phyloP scores from a whole-genome alignment of 2,113 vertebrate genomes.

The Eonycteris spelaea region DNA sequence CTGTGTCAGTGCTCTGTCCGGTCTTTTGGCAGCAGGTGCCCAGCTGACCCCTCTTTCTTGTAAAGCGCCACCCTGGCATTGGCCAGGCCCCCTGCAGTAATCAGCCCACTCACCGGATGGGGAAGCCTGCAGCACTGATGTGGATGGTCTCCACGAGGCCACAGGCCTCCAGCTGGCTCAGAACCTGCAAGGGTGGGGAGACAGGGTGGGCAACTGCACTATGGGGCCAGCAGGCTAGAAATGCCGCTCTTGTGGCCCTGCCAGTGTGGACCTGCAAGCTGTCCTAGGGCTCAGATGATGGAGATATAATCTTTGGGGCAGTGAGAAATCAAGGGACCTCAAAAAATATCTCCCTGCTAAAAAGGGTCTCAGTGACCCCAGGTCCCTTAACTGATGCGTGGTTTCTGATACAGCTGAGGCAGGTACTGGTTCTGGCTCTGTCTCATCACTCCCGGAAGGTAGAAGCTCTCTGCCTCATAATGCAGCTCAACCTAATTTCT shows the following conservation, averaged over 20 bases:
- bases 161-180: constrained; percentile 94
- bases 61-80: not conserved
- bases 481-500: not conserved
- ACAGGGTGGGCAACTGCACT: not conserved
- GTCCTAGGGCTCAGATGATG: not conserved
- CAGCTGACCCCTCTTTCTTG: not conserved
- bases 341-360: not conserved
- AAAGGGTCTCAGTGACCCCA: not conserved
- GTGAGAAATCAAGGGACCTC: not conserved
- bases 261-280: not conserved
- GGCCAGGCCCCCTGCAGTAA: not conserved
- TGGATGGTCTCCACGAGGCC: constrained; percentile 96
- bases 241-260: not conserved
- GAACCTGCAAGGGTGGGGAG: constrained; percentile 85
- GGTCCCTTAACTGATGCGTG: not conserved
- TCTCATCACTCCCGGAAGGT: not conserved
- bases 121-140: constrained; percentile 97
- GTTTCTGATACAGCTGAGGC: not conserved
- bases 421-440: not conserved
- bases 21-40: not conserved
- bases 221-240: not conserved
- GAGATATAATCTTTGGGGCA: not conserved
- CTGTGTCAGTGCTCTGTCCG: not conserved
- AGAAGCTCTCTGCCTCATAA: not conserved
- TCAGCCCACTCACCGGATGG: constrained; percentile 87